phyloP scores from a whole-genome alignment of 1,140 invertebrate genomes.

The Sipha flava region DNA sequence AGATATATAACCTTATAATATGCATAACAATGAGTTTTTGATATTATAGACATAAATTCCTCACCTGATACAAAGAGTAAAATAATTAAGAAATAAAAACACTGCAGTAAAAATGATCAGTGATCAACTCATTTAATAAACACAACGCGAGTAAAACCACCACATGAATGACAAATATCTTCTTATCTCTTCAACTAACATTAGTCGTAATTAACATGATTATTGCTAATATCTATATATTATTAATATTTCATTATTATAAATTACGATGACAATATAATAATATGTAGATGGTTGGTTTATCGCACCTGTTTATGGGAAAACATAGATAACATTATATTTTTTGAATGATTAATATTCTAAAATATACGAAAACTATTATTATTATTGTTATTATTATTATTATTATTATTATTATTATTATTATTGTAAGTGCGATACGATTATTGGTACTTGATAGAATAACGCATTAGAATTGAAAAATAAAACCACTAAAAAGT shows the following conservation, averaged over 20 bases:
- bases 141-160: neutral
- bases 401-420: neutral
- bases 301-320: constrained; percentile 17
- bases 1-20: neutral
- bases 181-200: constrained; percentile 6
- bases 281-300: neutral
- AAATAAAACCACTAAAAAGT: neutral
- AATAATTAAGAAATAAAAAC: neutral
- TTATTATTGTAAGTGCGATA: neutral
- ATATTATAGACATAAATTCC: neutral
- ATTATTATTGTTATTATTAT: neutral
- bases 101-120: neutral
- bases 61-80: neutral
- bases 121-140: neutral
- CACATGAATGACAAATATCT: constrained; percentile 18
- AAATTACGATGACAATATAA: neutral
- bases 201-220: constrained; percentile 12
- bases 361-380: neutral
- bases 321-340: neutral
- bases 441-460: neutral
- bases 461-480: neutral
- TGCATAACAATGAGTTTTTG: neutral
- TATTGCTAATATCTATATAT: neutral
- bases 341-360: neutral
- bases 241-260: too few species aligned